A percentile compares a stretch with the other conserved stretches of the same genome.
phyloP scores from a whole-genome alignment of 1,140 invertebrate genomes.

The Luehdorfia chinensis region DNA sequence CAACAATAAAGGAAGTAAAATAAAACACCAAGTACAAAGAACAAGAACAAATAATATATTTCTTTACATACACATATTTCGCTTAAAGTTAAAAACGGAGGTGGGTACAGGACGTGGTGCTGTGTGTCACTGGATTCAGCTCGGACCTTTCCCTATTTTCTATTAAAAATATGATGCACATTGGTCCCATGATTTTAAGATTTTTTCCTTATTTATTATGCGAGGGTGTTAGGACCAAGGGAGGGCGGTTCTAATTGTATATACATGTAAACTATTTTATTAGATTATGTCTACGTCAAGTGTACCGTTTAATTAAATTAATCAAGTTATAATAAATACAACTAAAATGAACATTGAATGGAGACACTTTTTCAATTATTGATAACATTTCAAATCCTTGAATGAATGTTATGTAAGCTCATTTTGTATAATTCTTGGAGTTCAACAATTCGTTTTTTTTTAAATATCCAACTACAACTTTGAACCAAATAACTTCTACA shows the following conservation, averaged over 20 bases:
- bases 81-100: slow-evolving; percentile 35
- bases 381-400: no score
- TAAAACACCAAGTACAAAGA: slow-evolving; percentile 54
- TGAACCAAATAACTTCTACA: no score
- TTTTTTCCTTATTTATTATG: slow-evolving; percentile 15
- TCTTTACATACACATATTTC: slow-evolving; percentile 60
- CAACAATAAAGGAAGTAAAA: slow-evolving; percentile 21
- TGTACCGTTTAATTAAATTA: not conserved
- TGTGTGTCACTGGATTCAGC: no score
- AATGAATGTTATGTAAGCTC: no score
- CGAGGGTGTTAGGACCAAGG: slow-evolving; percentile 30
- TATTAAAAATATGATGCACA: slow-evolving; percentile 6
- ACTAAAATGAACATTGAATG: no score
- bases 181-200: slow-evolving; percentile 36
- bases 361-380: no score
- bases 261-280: not conserved
- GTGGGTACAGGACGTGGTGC: not conserved
- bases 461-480: no score
- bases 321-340: no score
- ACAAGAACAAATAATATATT: slow-evolving; percentile 72
- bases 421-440: no score
- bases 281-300: not conserved
- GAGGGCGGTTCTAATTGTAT: slow-evolving; percentile 9
- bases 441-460: no score
- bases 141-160: not conserved